A percentile compares a stretch with the other conserved stretches of the same genome.
Conservation (phyloP, 2,888 invertebrate species). For the Sphaeridia pumilis region DNA sequence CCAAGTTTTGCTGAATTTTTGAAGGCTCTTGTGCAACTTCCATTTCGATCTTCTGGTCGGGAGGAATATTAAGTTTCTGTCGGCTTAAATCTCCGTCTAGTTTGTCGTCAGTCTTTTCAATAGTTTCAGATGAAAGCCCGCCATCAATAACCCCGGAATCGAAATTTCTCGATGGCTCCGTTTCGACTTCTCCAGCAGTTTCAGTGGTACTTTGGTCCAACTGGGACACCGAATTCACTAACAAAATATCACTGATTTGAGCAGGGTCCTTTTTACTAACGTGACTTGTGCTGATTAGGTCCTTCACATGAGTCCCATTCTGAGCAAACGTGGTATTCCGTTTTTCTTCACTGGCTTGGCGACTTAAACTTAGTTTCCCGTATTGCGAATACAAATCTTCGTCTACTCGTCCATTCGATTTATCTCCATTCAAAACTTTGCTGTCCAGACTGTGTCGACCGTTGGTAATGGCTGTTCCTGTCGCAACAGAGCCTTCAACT, state of each 20-base stretch:
- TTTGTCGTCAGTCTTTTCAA: neutral
- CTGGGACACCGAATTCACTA: neutral
- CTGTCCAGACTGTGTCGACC: no score
- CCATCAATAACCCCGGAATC: neutral
- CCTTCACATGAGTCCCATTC: neutral
- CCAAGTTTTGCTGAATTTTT: no score
- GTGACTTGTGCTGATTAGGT: neutral
- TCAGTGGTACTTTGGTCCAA: neutral
- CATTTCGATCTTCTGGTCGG: neutral
- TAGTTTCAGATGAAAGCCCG: neutral
- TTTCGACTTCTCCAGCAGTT: neutral
- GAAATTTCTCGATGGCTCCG: neutral
- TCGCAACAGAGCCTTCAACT: constrained; percentile 12
- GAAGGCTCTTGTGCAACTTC: neutral
- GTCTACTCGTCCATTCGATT: no score
- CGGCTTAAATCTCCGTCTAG: constrained; percentile 9
- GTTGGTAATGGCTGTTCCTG: no score
- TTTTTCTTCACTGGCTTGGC: neutral
- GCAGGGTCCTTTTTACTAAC: neutral
- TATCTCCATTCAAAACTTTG: no score
- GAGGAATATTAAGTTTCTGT: neutral
- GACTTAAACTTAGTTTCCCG: neutral
- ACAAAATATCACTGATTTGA: neutral
- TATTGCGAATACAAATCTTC: neutral
- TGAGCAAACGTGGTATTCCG: neutral